Conservation (phyloP, 2,113 vertebrate genomes). For the Atrichornis clamosus region DNA sequence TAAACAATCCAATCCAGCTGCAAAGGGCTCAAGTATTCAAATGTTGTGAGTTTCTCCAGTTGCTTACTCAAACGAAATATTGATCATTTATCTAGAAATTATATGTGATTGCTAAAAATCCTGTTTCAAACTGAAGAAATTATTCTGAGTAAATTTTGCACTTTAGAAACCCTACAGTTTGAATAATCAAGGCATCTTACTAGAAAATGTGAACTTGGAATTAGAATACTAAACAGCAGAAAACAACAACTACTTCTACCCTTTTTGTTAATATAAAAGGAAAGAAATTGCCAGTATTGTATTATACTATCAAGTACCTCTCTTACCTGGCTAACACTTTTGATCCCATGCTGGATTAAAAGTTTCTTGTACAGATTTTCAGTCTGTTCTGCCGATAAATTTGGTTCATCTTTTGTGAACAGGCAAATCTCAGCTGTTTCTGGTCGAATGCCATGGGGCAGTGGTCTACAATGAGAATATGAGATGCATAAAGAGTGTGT, state of each 20-base stretch:
- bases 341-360: constrained; percentile 77
- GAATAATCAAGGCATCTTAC: not conserved
- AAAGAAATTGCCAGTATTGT: not conserved
- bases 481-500: not conserved
- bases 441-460: constrained; percentile 80
- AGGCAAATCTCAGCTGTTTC: constrained; percentile 87
- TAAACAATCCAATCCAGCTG: not conserved
- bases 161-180: not conserved
- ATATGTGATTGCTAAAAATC: not conserved
- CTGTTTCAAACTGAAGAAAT: not conserved
- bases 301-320: fast-evolving
- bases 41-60: fast-evolving
- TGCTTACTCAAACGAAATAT: not conserved
- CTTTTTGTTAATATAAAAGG: not conserved
- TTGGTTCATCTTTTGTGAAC: constrained; percentile 83
- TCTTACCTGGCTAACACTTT: constrained; percentile 80
- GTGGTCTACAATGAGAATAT: constrained; percentile 61
- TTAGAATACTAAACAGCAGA: not conserved
- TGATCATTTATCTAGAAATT: not conserved
- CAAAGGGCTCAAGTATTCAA: not conserved
- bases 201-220: not conserved
- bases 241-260: not conserved
- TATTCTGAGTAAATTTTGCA: not conserved
- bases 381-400: constrained; percentile 84
- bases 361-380: constrained; percentile 85